Conservation (phyloP, 1,140 invertebrate species). For the Mylabris phalerata region DNA sequence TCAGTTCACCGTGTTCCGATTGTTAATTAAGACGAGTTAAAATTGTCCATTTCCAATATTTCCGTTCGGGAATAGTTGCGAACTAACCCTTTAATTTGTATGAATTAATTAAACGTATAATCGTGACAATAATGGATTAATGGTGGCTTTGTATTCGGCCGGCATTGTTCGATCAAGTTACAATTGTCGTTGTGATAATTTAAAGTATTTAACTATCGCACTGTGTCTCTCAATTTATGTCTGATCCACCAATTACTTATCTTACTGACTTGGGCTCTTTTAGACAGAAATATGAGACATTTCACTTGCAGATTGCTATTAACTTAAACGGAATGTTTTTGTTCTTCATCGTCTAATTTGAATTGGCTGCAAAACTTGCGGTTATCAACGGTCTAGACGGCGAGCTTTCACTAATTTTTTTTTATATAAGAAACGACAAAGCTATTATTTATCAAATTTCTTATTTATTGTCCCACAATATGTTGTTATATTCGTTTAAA, state of each 20-base stretch:
- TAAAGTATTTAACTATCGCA: conserved; percentile 4
- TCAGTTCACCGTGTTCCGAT: no score
- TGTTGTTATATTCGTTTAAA: no score
- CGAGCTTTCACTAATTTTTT: no score
- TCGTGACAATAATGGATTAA: conserved; percentile 22
- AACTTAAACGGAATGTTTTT: no score
- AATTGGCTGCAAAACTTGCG: no score
- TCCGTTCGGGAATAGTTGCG: neutral
- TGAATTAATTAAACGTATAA: conserved; percentile 24
- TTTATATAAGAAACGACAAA: no score
- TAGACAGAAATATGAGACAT: neutral
- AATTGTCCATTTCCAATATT: no score
- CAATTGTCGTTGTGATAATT: conserved; percentile 21
- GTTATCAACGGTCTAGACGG: no score
- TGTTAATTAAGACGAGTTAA: no score
- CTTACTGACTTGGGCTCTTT: neutral
- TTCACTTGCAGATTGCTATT: conserved; percentile 5
- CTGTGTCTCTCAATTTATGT: neutral
- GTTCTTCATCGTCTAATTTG: no score
- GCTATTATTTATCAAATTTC: no score
- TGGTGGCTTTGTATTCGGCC: conserved; percentile 15
- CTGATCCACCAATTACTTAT: neutral
- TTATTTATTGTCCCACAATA: no score
- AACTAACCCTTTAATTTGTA: conserved; percentile 13
- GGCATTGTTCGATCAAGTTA: conserved; percentile 24